These are phyloP conservation scores for Anoplius nigerrimus DNA, from an alignment of 2,888 invertebrate species.

Conservation along the genomic window DNA sequence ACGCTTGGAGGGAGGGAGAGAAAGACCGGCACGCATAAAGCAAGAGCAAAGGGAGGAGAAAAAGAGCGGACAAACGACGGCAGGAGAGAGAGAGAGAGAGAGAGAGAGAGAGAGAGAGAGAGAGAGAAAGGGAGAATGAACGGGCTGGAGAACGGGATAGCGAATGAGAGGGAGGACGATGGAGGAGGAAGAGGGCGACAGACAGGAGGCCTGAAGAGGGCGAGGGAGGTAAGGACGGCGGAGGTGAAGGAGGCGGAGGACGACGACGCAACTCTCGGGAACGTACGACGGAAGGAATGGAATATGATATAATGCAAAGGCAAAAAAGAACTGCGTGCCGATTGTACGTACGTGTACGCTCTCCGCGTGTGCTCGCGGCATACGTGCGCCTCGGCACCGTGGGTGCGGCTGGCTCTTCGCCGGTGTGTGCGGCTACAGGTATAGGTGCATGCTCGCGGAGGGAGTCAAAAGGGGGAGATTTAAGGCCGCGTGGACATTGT, in stretches of 20 bases:
- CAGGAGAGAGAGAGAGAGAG: not conserved
- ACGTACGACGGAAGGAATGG: slow-evolving; percentile 63
- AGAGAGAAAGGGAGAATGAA: slow-evolving; percentile 10
- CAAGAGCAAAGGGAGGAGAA: slow-evolving; percentile 37
- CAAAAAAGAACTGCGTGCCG: slow-evolving; percentile 40
- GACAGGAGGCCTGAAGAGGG: slow-evolving; percentile 12
- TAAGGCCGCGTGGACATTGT: slow-evolving; percentile 69
- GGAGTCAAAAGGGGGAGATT: slow-evolving; percentile 57
- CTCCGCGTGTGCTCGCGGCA: slow-evolving; percentile 12
- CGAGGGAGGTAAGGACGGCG: slow-evolving; percentile 7
- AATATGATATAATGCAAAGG: slow-evolving; percentile 66
- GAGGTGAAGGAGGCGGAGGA: slow-evolving; percentile 14
- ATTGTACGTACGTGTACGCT: slow-evolving; percentile 13
- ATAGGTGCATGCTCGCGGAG: slow-evolving; percentile 24
- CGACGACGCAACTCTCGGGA: slow-evolving; percentile 41
- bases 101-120: slow-evolving; percentile 15
- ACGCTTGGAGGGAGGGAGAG: no score
- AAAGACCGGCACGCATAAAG: slow-evolving; percentile 59
- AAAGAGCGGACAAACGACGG: slow-evolving; percentile 5
- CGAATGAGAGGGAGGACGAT: not conserved
- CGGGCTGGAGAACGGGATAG: slow-evolving; percentile 14
- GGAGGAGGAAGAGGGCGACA: slow-evolving; percentile 13
- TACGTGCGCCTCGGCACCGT: no score
- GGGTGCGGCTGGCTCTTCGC: no score
- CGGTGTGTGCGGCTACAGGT: slow-evolving; percentile 15